A percentile compares a stretch with the other conserved stretches of the same genome.
Evolutionary conservation across 2,888 invertebrate species (phyloP).

Genomic region (Apamea sordens): DNA sequence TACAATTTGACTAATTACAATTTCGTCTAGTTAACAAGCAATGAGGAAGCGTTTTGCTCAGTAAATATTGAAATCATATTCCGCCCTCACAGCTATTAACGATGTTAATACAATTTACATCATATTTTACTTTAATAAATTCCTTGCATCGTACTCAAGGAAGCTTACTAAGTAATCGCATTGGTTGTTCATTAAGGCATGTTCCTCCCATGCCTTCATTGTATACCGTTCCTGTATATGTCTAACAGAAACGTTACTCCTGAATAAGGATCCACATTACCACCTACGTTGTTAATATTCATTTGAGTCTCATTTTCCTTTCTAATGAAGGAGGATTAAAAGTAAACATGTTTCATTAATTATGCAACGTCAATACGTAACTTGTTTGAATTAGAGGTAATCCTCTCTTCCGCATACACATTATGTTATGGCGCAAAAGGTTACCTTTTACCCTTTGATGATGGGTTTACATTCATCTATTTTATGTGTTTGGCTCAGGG

Average conservation of each 20-base stretch:
- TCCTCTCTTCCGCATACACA: slow-evolving; percentile 8
- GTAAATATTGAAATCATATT: slow-evolving; percentile 67
- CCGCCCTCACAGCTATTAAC: slow-evolving; percentile 53
- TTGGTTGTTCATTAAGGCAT: slow-evolving; percentile 34
- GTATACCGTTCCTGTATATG: slow-evolving; percentile 7
- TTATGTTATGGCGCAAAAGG: slow-evolving; percentile 12
- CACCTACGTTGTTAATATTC: slow-evolving; percentile 6
- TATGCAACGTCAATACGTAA: not conserved
- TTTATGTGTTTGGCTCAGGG: slow-evolving; percentile 36
- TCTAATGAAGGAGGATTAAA: not conserved
- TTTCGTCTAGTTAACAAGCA: slow-evolving; percentile 62
- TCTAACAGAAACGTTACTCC: slow-evolving; percentile 1
- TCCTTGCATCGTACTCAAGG: slow-evolving; percentile 36
- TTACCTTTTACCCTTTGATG: slow-evolving; percentile 36
- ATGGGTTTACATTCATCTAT: slow-evolving; percentile 32
- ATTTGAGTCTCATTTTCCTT: slow-evolving; percentile 2
- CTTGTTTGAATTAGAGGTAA: slow-evolving; percentile 9
- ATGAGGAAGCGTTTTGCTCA: slow-evolving; percentile 61
- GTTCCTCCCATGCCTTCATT: slow-evolving; percentile 21
- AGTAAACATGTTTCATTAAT: slow-evolving; percentile 4
- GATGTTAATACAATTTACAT: slow-evolving; percentile 65
- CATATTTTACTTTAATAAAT: slow-evolving; percentile 54
- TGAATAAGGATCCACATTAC: slow-evolving; percentile 16
- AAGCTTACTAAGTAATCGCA: slow-evolving; percentile 31
- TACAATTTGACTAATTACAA: slow-evolving; percentile 43